phyloP scores from a whole-genome alignment of 1,140 invertebrate genomes.

The Ptiloglossa arizonensis region DNA sequence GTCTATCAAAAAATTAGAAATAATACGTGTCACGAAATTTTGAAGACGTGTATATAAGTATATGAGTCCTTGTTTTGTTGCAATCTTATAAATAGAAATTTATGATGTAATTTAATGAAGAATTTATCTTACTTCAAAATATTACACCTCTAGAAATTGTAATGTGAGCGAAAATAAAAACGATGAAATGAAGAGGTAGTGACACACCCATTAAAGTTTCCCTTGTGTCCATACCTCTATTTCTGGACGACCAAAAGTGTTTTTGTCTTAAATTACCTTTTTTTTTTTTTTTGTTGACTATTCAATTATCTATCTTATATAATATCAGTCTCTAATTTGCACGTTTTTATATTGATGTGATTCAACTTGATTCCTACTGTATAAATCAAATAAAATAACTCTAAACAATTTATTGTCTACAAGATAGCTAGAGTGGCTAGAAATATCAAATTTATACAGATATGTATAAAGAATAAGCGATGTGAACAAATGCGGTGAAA shows the following conservation, averaged over 20 bases:
- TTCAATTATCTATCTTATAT: too few relatives aligned
- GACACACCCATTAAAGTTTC: slow-evolving; percentile 20
- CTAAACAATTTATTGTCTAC: background rate
- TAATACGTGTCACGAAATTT: too few relatives aligned
- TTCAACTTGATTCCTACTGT: background rate
- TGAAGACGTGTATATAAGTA: too few relatives aligned
- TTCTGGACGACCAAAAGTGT: slow-evolving; percentile 5
- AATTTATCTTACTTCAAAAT: too few relatives aligned
- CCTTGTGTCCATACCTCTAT: background rate
- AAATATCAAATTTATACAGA: background rate
- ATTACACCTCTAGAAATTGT: background rate
- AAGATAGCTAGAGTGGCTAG: background rate
- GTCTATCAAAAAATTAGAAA: too few relatives aligned
- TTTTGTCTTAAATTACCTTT: too few relatives aligned
- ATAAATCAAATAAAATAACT: background rate
- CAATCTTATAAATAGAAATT: too few relatives aligned
- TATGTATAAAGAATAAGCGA: background rate
- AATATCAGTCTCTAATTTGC: background rate
- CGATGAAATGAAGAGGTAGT: background rate
- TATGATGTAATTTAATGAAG: too few relatives aligned
- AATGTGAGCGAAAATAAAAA: background rate
- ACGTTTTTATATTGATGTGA: background rate
- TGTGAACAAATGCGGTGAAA: background rate
- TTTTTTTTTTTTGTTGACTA: too few relatives aligned
- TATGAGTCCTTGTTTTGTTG: too few relatives aligned